phyloP scores from a whole-genome alignment of 2,888 invertebrate species.

The Caenorhabditis sp. region DNA sequence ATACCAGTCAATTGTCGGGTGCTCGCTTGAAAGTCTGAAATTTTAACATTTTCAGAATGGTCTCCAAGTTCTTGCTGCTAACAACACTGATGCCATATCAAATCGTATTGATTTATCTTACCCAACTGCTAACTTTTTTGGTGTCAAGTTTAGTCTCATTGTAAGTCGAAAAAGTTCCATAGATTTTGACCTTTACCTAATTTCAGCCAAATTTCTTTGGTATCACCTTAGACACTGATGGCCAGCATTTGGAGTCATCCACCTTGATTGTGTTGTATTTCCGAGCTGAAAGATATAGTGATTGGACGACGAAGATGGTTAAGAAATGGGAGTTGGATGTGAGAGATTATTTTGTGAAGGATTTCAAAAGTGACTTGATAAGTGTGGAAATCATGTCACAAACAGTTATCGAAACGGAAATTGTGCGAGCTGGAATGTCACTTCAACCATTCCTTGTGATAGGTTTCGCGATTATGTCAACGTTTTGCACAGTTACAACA shows the following conservation, averaged over 20 bases:
- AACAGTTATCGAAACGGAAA: conserved; percentile 50
- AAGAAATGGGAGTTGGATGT: conserved; percentile 52
- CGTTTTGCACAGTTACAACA: conserved; percentile 50
- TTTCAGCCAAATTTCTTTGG: conserved; percentile 43
- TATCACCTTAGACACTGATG: conserved; percentile 20
- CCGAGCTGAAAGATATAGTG: conserved; percentile 53
- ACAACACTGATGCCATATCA: conserved; percentile 32
- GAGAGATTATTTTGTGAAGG: conserved; percentile 39
- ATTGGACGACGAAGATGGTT: conserved; percentile 51
- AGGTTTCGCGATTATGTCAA: conserved; percentile 51
- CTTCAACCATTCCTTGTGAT: conserved; percentile 54
- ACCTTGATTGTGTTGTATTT: conserved; percentile 51
- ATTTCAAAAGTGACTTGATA: conserved; percentile 19
- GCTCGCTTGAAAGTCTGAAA: no score
- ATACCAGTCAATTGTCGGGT: no score
- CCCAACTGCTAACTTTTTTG: conserved; percentile 41
- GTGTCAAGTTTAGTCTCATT: conserved; percentile 38
- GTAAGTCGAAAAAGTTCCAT: conserved; percentile 15
- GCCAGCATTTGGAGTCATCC: conserved; percentile 33
- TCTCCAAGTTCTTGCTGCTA: conserved; percentile 49
- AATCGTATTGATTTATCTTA: conserved; percentile 42
- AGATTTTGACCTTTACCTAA: neutral
- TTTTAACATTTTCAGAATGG: conserved; percentile 57
- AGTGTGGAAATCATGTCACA: conserved; percentile 45
- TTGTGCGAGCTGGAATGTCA: conserved; percentile 50